Percentiles rank a stretch among this genome's conserved stretches.
Evolutionary conservation across 1,140 invertebrate genomes (phyloP).

Genomic region (Drosophila lacteicornis): DNA sequence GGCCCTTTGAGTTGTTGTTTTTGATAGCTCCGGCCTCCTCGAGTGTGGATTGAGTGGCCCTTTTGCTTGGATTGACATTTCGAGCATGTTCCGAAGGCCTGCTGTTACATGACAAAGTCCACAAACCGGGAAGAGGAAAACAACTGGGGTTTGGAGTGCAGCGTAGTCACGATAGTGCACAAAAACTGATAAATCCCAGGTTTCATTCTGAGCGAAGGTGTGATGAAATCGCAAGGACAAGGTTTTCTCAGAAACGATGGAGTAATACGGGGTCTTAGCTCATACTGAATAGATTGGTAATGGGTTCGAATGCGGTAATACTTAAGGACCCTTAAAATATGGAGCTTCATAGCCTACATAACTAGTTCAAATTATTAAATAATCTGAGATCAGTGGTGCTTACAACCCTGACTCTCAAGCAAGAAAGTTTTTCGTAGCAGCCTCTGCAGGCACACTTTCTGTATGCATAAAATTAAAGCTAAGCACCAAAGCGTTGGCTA

Average conservation of each 20-base stretch:
- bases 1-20: constrained; percentile 39
- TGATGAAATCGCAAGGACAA: constrained; percentile 13
- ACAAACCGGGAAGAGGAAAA: constrained; percentile 24
- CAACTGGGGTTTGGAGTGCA: neutral
- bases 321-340: no score
- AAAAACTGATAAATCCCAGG: constrained; percentile 16
- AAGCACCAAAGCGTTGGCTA: no score
- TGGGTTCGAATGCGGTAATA: neutral
- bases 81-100: constrained; percentile 28
- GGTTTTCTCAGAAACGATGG: constrained; percentile 2
- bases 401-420: no score
- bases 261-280: constrained; percentile 19
- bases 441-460: no score
- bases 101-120: constrained; percentile 46
- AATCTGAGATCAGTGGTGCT: no score
- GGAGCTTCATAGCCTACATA: no score
- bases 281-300: neutral
- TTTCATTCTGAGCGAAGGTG: neutral
- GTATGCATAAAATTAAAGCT: no score
- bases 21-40: constrained; percentile 12
- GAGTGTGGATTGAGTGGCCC: constrained; percentile 6
- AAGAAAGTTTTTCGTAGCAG: no score
- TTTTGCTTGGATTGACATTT: constrained; percentile 16
- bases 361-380: no score
- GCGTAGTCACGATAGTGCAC: neutral